A percentile compares a stretch with the other conserved stretches of the same genome.
phyloP scores from a whole-genome alignment of 2,888 invertebrate species.

The Cotesia congregata region DNA sequence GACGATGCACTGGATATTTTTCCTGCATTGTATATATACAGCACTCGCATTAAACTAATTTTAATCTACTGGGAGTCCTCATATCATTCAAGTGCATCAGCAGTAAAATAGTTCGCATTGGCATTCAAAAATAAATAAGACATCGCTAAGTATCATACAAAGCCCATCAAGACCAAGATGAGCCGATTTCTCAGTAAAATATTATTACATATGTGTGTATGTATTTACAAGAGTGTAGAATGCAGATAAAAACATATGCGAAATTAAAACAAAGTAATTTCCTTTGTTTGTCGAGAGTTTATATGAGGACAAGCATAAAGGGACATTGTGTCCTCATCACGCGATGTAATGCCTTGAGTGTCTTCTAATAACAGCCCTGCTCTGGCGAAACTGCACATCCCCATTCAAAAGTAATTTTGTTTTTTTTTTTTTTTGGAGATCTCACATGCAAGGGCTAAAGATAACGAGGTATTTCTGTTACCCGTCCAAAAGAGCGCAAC shows the following conservation, averaged over 20 bases:
- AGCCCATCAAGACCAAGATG: constrained; percentile 17
- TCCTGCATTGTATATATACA: constrained; percentile 38
- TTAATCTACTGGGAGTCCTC: background rate
- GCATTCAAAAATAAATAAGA: background rate
- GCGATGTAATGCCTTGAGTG: constrained; percentile 51
- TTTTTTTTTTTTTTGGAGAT: constrained; percentile 51
- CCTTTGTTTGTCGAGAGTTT: constrained; percentile 34
- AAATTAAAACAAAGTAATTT: constrained; percentile 34
- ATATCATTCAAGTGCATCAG: constrained; percentile 21
- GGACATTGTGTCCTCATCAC: constrained; percentile 47
- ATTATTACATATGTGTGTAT: background rate
- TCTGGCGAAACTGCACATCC: background rate
- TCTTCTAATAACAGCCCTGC: constrained; percentile 58
- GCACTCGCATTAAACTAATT: constrained; percentile 23
- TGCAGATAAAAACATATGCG: background rate
- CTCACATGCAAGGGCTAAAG: constrained; percentile 60
- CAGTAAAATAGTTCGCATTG: background rate
- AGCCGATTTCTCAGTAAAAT: constrained; percentile 30
- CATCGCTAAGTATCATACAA: background rate
- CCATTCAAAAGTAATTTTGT: background rate
- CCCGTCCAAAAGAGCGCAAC: constrained; percentile 46
- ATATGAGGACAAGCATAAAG: constrained; percentile 36
- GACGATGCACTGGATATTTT: constrained; percentile 52
- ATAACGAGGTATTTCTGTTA: constrained; percentile 51
- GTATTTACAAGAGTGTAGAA: background rate